Evolutionary conservation across 2,113 vertebrate species (phyloP), one percentile per base, ranked within the genome.

Genomic region (Girardinichthys multiradiatus): DNA sequence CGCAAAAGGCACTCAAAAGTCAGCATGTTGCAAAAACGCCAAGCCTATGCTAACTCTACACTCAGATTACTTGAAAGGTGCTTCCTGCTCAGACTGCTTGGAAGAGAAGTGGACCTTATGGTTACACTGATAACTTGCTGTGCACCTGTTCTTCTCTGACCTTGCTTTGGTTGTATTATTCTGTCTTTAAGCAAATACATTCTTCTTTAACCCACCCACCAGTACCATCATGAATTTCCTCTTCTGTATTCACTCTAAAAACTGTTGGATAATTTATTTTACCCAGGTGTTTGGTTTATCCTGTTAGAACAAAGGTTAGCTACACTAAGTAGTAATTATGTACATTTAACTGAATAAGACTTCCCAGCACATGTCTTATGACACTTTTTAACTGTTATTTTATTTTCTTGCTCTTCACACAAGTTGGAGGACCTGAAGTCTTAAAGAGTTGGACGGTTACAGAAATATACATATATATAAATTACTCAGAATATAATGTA

Each of bases 121-220:
- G 74, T 76, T 72, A 28, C 62, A 39, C 30, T 59, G 70, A 33
- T 45, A 54, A 29, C 19, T 27, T 54, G 84, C 82, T 80, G 15
- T 62, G 68, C 85, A 86, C 79, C 85, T 86, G 87, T 79, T 51
- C 24, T 84, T 72, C 58, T 74, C 72, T 78, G 79, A 48, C 69
- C 82, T 75, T 37, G 29, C 67, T 70, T 73, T 48, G 39, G 14
- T 75, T 77, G 74, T 54, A 51, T 79, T 66, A 31, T 76, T 51
- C 57, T 74, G 72, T 79, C 82, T 76, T 77, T 85, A 74, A 76
- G 10, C 11, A 2, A 35, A 81, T 57, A 77, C 58, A 28, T 66
- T 17, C 27, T 35, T 21, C 24, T 54, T 54, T n/a, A 24, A 24
- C 17, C 6, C 21, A 10, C 48, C 48, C 19, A 48, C 45, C 45